Evolutionary conservation across 2,113 vertebrate genomes (phyloP), one percentile per base, ranked within the genome.

Genomic region (Thymallus thymallus): DNA sequence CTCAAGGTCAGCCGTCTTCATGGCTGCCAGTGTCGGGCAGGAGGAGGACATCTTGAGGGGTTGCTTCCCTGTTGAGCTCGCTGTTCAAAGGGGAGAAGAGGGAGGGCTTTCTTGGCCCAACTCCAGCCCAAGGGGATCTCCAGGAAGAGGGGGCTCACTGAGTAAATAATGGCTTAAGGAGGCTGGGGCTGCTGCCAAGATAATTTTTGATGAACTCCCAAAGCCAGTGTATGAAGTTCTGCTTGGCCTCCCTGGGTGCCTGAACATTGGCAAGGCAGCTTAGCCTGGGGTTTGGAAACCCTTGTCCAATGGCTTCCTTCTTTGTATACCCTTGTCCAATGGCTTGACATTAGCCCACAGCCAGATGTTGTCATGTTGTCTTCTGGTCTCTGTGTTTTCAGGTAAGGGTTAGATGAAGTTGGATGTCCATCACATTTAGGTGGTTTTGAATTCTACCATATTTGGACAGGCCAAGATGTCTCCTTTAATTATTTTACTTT

Each of bases 161-260:
- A 62, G 23, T 62, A 62, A 62, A 62, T 62, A 62, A 62, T 62
- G 60, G 22, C 60, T 62, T 62, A 62, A 62, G 60, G 22, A 62
- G 60, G 60, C 60, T 62, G 60, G 23, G 10, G n/a, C 48, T 24
- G 60, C 23, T 62, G 60, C 60, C 60, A 62, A 26, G 23, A 26
- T 6, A 26, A 62, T 62, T 6, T 6, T 26, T 26, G 60, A 62
- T 62, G 60, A 62, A 62, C 22, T 62, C 60, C 24, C 60, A 62
- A 20, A 12, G 22, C 60, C 60, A 62, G n/a, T 62, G 10, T 22
- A 62, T 62, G 60, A 62, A 62, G 60, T 22, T 13, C 60, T 62
- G 60, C 60, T 26, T 62, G 60, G 60, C 48, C 48, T 51, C 48
- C 48, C 14, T 16, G 16, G 14, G 16, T 51, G 48, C 48, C 16